A percentile compares a stretch with the other conserved stretches of the same genome.
phyloP scores from a whole-genome alignment of 2,888 invertebrate genomes.

The Terebella lapidaria region DNA sequence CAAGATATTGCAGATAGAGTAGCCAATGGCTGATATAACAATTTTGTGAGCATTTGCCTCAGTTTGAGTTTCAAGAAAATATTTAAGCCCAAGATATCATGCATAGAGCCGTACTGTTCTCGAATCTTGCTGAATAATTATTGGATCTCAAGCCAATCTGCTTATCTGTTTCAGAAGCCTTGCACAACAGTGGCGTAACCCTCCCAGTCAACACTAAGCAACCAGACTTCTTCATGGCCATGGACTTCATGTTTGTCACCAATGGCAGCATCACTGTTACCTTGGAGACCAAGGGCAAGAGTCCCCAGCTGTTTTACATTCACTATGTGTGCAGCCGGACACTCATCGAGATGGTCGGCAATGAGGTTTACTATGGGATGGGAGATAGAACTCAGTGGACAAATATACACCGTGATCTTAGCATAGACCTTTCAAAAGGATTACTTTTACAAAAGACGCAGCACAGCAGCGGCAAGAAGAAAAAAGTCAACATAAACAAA shows the following conservation, averaged over 20 bases:
- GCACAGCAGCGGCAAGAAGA: constrained; percentile 28
- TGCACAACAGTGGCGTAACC: background rate
- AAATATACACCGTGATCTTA: constrained; percentile 77
- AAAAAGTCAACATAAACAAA: constrained; percentile 26
- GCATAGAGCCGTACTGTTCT: too few relatives aligned
- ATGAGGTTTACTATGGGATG: constrained; percentile 82
- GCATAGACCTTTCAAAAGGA: constrained; percentile 88
- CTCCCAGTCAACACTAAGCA: background rate
- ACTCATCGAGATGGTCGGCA: constrained; percentile 66
- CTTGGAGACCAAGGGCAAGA: constrained; percentile 60
- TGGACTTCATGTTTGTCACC: constrained; percentile 63
- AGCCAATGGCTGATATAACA: too few relatives aligned
- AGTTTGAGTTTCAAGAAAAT: too few relatives aligned
- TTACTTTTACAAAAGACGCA: constrained; percentile 55
- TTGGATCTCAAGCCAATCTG: too few relatives aligned
- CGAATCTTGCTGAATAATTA: too few relatives aligned
- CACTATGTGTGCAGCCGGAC: constrained; percentile 76
- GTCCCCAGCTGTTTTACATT: constrained; percentile 65
- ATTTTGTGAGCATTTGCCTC: too few relatives aligned
- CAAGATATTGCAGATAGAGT: too few relatives aligned
- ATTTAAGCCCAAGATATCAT: too few relatives aligned
- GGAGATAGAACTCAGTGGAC: constrained; percentile 62
- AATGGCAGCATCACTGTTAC: constrained; percentile 79
- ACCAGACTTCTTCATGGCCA: constrained; percentile 61
- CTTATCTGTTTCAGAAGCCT: background rate